phyloP scores from a whole-genome alignment of 2,113 vertebrate genomes.

The Cranoglanis bouderius region DNA sequence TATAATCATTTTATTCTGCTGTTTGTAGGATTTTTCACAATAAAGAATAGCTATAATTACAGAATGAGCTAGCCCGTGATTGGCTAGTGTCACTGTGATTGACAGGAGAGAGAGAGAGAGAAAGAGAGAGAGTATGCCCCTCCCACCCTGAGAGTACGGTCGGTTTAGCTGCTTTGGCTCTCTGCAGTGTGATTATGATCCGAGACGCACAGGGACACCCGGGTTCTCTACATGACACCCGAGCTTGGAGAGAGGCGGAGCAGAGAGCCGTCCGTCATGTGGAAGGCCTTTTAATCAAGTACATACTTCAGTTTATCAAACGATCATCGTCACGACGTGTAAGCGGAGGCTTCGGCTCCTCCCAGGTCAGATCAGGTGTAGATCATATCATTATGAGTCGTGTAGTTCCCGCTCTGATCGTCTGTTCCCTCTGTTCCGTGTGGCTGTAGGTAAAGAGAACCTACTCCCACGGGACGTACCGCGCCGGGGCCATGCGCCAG shows the following conservation, averaged over 20 bases:
- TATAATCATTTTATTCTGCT: background rate
- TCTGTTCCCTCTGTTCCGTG: conserved; percentile 16
- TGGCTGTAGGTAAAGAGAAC: conserved; percentile 90
- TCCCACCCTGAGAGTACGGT: background rate
- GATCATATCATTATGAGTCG: background rate
- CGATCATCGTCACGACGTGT: background rate
- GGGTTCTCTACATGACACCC: background rate
- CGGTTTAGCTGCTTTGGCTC: background rate
- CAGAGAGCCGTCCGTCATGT: background rate
- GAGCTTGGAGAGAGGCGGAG: background rate
- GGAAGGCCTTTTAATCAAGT: background rate
- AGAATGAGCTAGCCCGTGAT: background rate
- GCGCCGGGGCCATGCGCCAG: conserved; percentile 96
- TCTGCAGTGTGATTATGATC: background rate
- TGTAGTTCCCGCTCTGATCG: background rate
- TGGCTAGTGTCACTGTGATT: background rate
- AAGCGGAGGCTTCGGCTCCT: background rate
- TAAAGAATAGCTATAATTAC: no score
- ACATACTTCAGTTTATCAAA: no score
- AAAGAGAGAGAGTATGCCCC: background rate
- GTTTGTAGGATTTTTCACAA: background rate
- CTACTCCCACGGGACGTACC: conserved; percentile 95
- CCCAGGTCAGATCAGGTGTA: background rate
- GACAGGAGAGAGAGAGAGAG: background rate
- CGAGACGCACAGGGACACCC: accelerated